Conservation (phyloP, 2,797 vertebrate species). For the Meda fulgida region DNA sequence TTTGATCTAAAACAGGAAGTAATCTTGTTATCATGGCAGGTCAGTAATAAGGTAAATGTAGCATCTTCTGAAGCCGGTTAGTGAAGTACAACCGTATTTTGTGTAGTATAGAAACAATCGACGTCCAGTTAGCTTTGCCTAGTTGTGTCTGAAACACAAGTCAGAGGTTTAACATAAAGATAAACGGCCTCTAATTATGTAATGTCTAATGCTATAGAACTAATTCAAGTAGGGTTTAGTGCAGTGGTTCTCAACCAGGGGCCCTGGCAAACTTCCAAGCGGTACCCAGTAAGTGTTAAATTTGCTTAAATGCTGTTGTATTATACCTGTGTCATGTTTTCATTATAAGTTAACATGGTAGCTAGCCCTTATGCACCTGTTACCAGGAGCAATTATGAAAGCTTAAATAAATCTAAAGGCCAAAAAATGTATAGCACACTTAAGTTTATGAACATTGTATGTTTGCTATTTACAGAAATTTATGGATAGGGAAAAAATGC, state of each 20-base stretch:
- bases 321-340: neutral
- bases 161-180: neutral
- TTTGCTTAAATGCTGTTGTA: neutral
- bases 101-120: conserved; percentile 28
- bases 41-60: conserved; percentile 37
- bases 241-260: neutral
- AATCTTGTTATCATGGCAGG: conserved; percentile 44
- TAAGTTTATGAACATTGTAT: neutral
- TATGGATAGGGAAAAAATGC: neutral
- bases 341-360: neutral
- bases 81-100: conserved; percentile 23
- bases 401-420: too few relatives aligned
- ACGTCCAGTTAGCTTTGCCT: conserved; percentile 35
- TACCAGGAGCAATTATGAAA: neutral
- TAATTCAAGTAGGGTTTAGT: neutral
- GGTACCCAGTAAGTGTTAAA: neutral
- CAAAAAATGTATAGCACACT: neutral
- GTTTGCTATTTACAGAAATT: neutral
- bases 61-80: conserved; percentile 5
- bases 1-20: conserved; percentile 31
- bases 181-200: neutral
- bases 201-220: neutral
- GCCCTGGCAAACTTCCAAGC: neutral
- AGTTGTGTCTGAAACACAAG: neutral
- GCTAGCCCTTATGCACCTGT: neutral